phyloP scores from a whole-genome alignment of 2,888 invertebrate genomes.

The Pyrochroa serraticornis region DNA sequence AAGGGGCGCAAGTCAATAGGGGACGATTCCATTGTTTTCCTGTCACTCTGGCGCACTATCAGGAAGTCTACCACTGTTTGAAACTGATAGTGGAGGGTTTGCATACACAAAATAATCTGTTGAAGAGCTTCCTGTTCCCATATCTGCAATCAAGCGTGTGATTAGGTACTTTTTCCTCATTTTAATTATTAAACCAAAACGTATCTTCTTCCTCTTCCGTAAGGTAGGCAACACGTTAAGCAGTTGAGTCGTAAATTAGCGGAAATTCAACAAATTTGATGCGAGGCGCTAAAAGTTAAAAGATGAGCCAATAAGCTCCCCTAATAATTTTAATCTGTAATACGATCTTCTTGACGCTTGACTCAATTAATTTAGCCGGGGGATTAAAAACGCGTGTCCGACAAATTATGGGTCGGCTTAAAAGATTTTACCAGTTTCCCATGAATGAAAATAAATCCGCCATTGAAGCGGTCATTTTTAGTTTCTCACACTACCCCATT shows the following conservation, averaged over 20 bases:
- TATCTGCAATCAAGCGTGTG: too few relatives aligned
- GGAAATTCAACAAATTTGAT: too few relatives aligned
- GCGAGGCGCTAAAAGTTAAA: not conserved
- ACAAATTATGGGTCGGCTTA: constrained; percentile 49
- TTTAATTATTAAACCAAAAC: not conserved
- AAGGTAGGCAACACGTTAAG: too few relatives aligned
- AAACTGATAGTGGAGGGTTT: not conserved
- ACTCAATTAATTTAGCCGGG: constrained; percentile 53
- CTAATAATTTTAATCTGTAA: constrained; percentile 26
- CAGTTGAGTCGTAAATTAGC: too few relatives aligned
- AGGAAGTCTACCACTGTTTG: not conserved
- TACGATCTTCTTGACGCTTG: constrained; percentile 41
- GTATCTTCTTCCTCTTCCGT: not conserved
- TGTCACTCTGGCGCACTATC: constrained; percentile 2
- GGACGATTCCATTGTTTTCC: constrained; percentile 30
- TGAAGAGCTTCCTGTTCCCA: too few relatives aligned
- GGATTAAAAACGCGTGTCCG: constrained; percentile 52
- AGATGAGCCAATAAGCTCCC: constrained; percentile 6
- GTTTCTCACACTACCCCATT: not conserved
- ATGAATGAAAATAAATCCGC: not conserved
- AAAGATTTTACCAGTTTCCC: constrained; percentile 12
- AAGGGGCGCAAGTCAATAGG: constrained; percentile 39
- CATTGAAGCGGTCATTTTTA: too few relatives aligned
- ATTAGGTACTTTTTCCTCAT: not conserved
- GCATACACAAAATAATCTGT: not conserved